These are phyloP conservation scores for Drosophila tani DNA, from an alignment of 1,140 invertebrate species.

Conservation along the genomic window DNA sequence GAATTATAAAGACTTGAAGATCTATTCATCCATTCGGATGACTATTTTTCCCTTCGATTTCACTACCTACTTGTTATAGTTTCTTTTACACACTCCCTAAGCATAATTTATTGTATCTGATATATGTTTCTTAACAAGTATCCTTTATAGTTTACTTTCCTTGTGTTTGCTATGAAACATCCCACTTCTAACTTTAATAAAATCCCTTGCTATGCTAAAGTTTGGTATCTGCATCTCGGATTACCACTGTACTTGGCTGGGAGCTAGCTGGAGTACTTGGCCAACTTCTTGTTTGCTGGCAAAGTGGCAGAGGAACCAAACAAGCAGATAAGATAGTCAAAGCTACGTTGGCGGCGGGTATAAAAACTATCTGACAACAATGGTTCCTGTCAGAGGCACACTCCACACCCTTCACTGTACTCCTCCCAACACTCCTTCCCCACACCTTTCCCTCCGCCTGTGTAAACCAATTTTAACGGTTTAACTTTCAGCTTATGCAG, in stretches of 20 bases:
- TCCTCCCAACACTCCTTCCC: neutral
- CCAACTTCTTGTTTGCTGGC: slow-evolving; percentile 50
- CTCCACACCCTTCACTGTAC: neutral
- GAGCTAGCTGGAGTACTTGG: slow-evolving; percentile 39
- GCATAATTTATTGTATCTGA: neutral
- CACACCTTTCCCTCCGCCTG: slow-evolving; percentile 1
- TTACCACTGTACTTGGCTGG: slow-evolving; percentile 31
- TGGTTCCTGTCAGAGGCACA: slow-evolving; percentile 50
- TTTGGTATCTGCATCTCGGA: slow-evolving; percentile 13
- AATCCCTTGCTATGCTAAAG: neutral
- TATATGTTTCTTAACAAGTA: neutral
- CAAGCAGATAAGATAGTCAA: slow-evolving; percentile 53
- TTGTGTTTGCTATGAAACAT: neutral
- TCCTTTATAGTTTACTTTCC: neutral
- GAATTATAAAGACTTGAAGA: neutral
- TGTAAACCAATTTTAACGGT: slow-evolving; percentile 80
- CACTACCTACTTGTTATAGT: neutral
- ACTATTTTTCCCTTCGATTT: too few relatives aligned
- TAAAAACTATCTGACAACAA: slow-evolving; percentile 54
- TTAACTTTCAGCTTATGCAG: slow-evolving; percentile 70
- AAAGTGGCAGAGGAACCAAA: slow-evolving; percentile 58
- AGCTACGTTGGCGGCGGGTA: neutral
- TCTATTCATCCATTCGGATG: neutral
- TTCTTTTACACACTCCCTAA: neutral
- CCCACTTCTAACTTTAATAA: neutral